Base-by-base conservation (phyloP, 2,888 invertebrate species). In the Cabera pusaria region DNA sequence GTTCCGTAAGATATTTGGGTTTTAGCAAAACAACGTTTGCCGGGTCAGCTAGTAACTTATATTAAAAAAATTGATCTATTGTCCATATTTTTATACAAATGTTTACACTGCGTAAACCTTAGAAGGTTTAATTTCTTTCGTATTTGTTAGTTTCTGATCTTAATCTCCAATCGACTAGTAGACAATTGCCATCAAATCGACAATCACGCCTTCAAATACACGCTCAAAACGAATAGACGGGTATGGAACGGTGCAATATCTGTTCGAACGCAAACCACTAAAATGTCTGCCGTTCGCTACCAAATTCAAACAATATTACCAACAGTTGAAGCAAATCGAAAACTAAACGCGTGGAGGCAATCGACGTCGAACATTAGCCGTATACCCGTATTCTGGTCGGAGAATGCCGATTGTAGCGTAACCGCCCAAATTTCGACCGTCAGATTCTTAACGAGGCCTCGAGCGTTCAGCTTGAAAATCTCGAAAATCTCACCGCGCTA, bases 361-460 rank as follows among this genome's bases (percentile, higher is more conserved):
- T 54, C 44, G 40, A 26, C 38, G 22, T 19, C 22, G 48, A 46
- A 59, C 56, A 60, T 59, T 56, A 58, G 34, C 48, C 26, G 53
- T 39, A 36, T 22, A 8, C 12, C 9, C 12, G 23, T 28, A 22
- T 35, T 22, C 40, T 12, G 20, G 24, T 33, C 39, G 43, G 46
- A 52, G 71, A 68, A 80, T 79, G 63, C 67, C 65, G 59, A 56
- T 60, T 64, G 53, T 53, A 40, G 47, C 48, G 55, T 66, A 64
- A 69, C 71, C 64, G 59, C 57, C 47, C 70, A 70, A 78, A 40
- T 78, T 72, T 75, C 72, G 46, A 57, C 62, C 56, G 56, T 52
- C 62, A 66, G 78, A 86, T 86, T 85, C 86, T 86, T 84, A 85
- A 81, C 85, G 67, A 78, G 72, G 75, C 80, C 72, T 49, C 64